Evolutionary conservation across 2,888 invertebrate genomes (phyloP).

Genomic region (Aromia moschata): DNA sequence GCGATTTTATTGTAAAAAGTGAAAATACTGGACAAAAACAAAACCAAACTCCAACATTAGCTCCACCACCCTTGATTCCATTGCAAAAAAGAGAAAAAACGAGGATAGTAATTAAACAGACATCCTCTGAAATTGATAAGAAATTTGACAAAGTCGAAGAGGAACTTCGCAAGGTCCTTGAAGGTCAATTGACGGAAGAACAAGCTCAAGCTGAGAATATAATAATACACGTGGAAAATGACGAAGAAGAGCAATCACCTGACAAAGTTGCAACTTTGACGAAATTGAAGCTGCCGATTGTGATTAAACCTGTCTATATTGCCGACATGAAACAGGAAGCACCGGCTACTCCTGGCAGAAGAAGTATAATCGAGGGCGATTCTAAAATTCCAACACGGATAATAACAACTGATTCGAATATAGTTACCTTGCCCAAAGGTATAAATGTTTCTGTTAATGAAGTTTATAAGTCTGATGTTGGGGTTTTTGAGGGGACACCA

Average conservation of each 20-base stretch:
- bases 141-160: conserved; percentile 43
- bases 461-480: conserved; percentile 42
- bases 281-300: conserved; percentile 30
- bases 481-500: conserved; percentile 42
- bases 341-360: neutral
- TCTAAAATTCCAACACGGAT: conserved; percentile 5
- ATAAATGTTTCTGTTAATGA: conserved; percentile 41
- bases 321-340: neutral
- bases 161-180: conserved; percentile 41
- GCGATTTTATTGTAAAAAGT: conserved; percentile 9
- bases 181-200: conserved; percentile 44
- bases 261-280: conserved; percentile 15
- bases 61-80: neutral
- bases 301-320: conserved; percentile 27
- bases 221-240: conserved; percentile 47
- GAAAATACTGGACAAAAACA: neutral
- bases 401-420: neutral
- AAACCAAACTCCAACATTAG: too few relatives aligned
- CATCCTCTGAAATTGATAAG: conserved; percentile 26
- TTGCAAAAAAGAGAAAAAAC: conserved; percentile 10
- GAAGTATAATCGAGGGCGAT: conserved; percentile 12
- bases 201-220: conserved; percentile 47
- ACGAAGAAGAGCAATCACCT: conserved; percentile 35
- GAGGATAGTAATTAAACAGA: conserved; percentile 13
- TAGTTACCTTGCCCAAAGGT: conserved; percentile 30